Conservation (phyloP, 2,113 vertebrate species). For the Symphodus melops region DNA sequence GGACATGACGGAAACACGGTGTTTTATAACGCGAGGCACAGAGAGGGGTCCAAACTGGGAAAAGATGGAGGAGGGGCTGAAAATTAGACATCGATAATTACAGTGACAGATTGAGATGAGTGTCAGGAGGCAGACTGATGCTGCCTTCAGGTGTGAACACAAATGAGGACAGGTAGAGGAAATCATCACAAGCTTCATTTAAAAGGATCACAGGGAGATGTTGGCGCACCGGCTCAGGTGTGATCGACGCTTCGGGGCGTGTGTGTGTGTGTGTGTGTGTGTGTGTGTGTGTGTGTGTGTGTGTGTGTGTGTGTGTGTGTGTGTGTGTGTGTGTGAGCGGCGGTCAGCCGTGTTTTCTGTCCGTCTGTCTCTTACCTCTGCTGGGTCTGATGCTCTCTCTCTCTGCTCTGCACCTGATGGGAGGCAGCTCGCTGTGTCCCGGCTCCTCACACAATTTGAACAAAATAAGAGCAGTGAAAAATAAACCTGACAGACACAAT, state of each 20-base stretch:
- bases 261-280: background rate
- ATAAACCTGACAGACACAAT: background rate
- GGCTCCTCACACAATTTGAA: background rate
- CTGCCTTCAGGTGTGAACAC: background rate
- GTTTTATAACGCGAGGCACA: background rate
- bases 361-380: slow-evolving; percentile 54
- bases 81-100: background rate
- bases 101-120: background rate
- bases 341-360: background rate
- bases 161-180: no score
- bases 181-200: no score
- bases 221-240: slow-evolving; percentile 13
- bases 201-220: background rate
- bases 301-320: background rate
- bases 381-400: slow-evolving; percentile 46
- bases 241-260: slow-evolving; percentile 17
- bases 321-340: background rate
- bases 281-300: background rate
- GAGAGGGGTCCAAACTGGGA: background rate
- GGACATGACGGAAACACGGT: background rate
- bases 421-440: slow-evolving; percentile 10
- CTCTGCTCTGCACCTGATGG: slow-evolving; percentile 35
- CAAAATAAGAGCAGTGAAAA: background rate
- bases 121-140: background rate
- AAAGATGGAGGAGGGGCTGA: background rate